Conservation (phyloP, 2,888 invertebrate species). For the Caenorhabditis afra region DNA sequence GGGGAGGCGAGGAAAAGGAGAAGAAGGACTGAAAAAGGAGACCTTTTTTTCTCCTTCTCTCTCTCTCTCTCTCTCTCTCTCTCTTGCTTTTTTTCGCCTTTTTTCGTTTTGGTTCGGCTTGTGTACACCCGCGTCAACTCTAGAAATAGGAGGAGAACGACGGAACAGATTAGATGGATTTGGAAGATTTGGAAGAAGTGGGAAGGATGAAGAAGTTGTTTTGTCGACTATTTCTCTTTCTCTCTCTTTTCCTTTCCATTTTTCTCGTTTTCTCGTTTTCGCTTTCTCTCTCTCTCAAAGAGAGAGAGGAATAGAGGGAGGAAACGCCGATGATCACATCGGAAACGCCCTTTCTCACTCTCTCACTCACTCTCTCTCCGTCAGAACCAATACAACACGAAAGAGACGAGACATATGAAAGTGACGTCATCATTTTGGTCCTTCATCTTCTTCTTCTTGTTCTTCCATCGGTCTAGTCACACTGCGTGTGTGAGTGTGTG, state of each 20-base stretch:
- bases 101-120: conserved; percentile 14
- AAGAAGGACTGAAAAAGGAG: conserved; percentile 44
- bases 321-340: conserved; percentile 43
- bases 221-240: conserved; percentile 34
- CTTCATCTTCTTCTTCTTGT: conserved; percentile 2
- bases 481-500: too few species aligned
- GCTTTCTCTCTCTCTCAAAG: too few species aligned
- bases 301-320: too few species aligned
- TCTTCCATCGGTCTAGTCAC: not conserved
- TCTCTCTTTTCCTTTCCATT: too few species aligned
- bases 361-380: conserved; percentile 36
- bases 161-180: too few species aligned
- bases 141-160: not conserved
- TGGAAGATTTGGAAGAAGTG: too few species aligned
- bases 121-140: conserved; percentile 18
- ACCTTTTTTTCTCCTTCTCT: conserved; percentile 30
- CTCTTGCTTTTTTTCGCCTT: conserved; percentile 25
- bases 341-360: conserved; percentile 32
- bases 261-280: conserved; percentile 14
- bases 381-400: too few species aligned
- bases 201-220: not conserved
- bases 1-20: conserved; percentile 21
- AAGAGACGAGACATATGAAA: conserved; percentile 11
- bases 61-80: not conserved
- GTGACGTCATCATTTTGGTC: conserved; percentile 13